A percentile compares a stretch with the other conserved stretches of the same genome.
phyloP scores from a whole-genome alignment of 2,113 vertebrate genomes.

The Myrmecobius fasciatus region DNA sequence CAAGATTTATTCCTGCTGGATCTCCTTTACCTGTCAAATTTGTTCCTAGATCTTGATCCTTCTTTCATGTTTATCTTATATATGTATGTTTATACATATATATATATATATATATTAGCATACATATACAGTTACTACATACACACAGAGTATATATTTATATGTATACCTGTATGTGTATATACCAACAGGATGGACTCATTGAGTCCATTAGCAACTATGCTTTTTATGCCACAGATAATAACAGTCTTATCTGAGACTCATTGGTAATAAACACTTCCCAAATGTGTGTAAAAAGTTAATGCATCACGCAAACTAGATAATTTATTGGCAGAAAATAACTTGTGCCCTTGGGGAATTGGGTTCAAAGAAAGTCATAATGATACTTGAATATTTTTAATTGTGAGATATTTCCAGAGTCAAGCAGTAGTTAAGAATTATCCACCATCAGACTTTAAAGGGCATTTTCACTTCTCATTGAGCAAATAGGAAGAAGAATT shows the following conservation, averaged over 20 bases:
- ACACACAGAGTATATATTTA: neutral
- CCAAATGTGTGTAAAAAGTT: neutral
- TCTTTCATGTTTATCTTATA: neutral
- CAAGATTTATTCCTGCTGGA: neutral
- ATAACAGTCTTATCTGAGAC: neutral
- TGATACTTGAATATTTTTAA: neutral
- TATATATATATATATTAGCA: neutral
- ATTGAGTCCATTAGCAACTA: neutral
- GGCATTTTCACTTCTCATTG: constrained; percentile 17
- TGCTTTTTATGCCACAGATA: neutral
- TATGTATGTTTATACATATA: neutral
- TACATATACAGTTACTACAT: neutral
- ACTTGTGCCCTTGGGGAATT: neutral
- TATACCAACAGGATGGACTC: neutral
- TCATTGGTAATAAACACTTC: neutral
- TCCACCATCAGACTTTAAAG: neutral
- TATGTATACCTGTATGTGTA: neutral
- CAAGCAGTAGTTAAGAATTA: neutral
- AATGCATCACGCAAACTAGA: neutral
- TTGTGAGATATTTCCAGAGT: neutral
- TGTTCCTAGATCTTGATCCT: neutral
- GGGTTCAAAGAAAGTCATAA: neutral
- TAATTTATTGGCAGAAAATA: neutral
- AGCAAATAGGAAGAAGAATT: constrained; percentile 1
- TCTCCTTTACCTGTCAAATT: neutral